Conservation (phyloP, 2,888 invertebrate genomes). For the Apodemia zela region DNA sequence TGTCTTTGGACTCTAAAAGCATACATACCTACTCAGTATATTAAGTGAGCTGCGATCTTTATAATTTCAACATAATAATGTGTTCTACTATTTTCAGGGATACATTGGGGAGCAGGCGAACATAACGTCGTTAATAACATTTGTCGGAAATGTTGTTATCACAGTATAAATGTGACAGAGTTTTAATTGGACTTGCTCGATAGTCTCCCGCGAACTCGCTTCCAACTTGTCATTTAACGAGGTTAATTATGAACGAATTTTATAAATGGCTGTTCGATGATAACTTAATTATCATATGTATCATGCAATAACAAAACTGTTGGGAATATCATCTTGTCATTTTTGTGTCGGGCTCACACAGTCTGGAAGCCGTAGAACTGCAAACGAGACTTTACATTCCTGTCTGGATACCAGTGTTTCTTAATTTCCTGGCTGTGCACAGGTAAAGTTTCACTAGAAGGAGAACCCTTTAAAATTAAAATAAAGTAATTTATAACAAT, state of each 20-base stretch:
- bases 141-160: constrained; percentile 5
- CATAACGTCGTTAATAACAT: not conserved
- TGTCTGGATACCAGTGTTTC: no score
- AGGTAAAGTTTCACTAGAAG: no score
- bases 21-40: no score
- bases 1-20: no score
- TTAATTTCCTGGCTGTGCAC: no score
- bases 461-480: no score
- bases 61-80: not conserved
- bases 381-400: no score
- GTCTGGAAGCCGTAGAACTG: no score
- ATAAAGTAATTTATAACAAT: no score
- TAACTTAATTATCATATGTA: not conserved
- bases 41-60: not conserved
- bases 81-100: not conserved
- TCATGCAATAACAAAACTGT: no score
- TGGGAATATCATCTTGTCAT: not conserved
- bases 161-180: not conserved
- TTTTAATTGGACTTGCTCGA: constrained; percentile 8
- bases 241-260: not conserved
- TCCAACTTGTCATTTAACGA: constrained; percentile 5
- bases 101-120: constrained; percentile 4
- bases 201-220: not conserved
- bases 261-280: not conserved
- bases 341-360: no score